Base-by-base conservation (phyloP, 2,797 vertebrate genomes). In the Chelonia mydas region DNA sequence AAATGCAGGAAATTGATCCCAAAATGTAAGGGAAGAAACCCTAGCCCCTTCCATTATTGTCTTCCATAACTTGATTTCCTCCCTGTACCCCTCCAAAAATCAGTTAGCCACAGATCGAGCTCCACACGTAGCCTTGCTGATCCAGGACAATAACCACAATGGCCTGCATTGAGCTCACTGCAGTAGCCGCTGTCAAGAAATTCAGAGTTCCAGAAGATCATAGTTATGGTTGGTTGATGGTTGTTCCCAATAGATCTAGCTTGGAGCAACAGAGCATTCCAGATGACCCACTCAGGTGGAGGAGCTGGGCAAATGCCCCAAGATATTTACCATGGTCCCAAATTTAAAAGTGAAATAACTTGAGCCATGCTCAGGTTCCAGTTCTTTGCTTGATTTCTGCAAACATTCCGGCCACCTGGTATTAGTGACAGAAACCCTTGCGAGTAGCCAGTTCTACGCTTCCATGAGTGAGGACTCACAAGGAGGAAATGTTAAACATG, bases 101-200 rank as follows among this genome's bases (percentile, higher is more conserved):
- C 37, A 25, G n/a, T 72, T 37, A 72, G 37, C 37, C 68, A 7
- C 19, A 25, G 21, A 25, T 45, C 0, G 11, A 74, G 68, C n/a
- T 74, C 21, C 68, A 45, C 3, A 74, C 55, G 12, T 19, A 28
- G 3, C 8, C 49, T 72, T 83, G 23, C 2, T 0, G 3, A 53
- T 50, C 83, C 37, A 79, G 33, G 50, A 25, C 10, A 45, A 12
- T 25, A 41, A 12, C 37, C 68, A 25, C 23, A 11, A 41, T 5
- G 17, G 54, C 33, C 51, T n/a, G 27, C 53, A 21, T 11, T 23
- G 21, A 80, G 49, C 41, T 12, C 72, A 28, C 41, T 65, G 57
- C 11, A 13, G 55, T 47, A 28, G 45, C 21, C 5, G 33, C 16
- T 16, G 17, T 1, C 0, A 1, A 41, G 47, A 59, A 74, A 5